Conservation (phyloP, 2,113 vertebrate genomes). For the Odocoileus hemionus region DNA sequence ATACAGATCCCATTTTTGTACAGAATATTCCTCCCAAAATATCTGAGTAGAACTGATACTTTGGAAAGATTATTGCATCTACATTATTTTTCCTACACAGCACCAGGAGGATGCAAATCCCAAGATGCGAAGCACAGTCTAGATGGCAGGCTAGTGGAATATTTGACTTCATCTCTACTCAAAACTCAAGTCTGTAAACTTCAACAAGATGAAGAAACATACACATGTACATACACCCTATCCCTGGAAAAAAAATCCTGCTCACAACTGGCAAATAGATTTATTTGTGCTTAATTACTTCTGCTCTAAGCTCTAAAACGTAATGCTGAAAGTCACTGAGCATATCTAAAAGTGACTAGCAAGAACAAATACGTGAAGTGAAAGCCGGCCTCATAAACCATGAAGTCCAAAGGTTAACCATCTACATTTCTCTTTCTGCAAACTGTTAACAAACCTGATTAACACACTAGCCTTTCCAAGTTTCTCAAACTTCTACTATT, state of each 20-base stretch:
- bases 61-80: not conserved
- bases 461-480: not conserved
- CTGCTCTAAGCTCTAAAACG: not conserved
- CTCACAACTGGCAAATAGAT: not conserved
- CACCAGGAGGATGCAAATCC: not conserved
- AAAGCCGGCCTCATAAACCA: not conserved
- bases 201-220: not conserved
- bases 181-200: not conserved
- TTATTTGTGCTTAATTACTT: not conserved
- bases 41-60: not conserved
- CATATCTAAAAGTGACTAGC: not conserved
- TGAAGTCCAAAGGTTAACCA: not conserved
- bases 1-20: not conserved
- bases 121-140: not conserved
- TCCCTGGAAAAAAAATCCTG: not conserved
- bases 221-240: not conserved
- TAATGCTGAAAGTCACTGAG: not conserved
- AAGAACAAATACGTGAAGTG: not conserved
- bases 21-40: not conserved
- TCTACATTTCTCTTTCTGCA: not conserved
- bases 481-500: not conserved
- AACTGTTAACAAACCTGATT: not conserved
- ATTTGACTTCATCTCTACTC: not conserved
- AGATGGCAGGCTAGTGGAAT: not conserved
- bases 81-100: not conserved